A percentile compares a stretch with the other conserved stretches of the same genome.
Conservation (phyloP, 1,140 invertebrate genomes). For the Gryllus bimaculatus region DNA sequence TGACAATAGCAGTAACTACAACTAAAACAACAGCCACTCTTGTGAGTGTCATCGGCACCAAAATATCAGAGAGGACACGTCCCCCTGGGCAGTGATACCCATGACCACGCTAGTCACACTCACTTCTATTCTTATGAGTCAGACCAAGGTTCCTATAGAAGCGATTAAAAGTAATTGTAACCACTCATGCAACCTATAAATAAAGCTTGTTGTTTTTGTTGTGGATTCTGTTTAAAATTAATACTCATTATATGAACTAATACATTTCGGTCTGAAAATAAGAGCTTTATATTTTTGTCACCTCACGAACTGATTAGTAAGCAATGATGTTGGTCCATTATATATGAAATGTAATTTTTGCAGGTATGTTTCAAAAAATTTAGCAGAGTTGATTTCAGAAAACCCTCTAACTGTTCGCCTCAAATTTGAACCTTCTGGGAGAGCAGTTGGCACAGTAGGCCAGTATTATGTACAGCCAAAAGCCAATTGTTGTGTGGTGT, state of each 20-base stretch:
- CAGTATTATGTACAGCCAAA: constrained; percentile 65
- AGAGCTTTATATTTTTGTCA: neutral
- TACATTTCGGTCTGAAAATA: neutral
- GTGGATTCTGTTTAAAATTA: neutral
- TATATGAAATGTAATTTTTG: constrained; percentile 14
- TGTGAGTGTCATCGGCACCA: too few species aligned
- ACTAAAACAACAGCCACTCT: too few species aligned
- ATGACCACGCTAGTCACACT: too few species aligned
- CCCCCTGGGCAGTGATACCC: too few species aligned
- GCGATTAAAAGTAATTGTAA: too few species aligned
- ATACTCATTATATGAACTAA: neutral
- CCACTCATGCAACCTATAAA: too few species aligned
- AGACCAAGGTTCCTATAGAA: too few species aligned
- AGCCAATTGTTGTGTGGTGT: constrained; percentile 77
- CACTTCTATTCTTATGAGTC: too few species aligned
- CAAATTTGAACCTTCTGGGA: constrained; percentile 70
- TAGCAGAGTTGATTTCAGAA: constrained; percentile 48
- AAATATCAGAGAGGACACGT: too few species aligned
- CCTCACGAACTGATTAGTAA: neutral
- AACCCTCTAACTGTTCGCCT: constrained; percentile 65
- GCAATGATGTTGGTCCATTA: neutral
- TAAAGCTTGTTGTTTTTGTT: neutral
- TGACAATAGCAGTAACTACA: too few species aligned
- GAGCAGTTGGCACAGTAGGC: constrained; percentile 56
- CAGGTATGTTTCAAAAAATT: constrained; percentile 54